Percentiles rank a stretch among this genome's conserved stretches.
Evolutionary conservation across 2,797 vertebrate genomes (phyloP).

Genomic region (Epinephelus coioides): DNA sequence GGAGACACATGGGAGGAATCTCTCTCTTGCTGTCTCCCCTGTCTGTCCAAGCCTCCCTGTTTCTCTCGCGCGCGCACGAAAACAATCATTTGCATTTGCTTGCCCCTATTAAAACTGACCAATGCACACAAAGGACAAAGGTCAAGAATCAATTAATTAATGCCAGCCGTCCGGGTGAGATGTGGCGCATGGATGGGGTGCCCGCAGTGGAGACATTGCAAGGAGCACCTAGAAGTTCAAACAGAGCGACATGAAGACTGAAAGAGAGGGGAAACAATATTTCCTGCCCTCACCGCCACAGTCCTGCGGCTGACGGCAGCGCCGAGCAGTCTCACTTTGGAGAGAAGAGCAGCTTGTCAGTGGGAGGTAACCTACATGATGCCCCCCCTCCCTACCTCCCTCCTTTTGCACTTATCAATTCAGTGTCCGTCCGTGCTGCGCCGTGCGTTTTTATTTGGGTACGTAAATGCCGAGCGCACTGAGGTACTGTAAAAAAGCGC

Average conservation of each 20-base stretch:
- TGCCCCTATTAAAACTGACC: constrained; percentile 86
- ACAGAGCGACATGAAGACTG: constrained; percentile 55
- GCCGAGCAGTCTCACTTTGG: constrained; percentile 55
- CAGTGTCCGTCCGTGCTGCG: constrained; percentile 52
- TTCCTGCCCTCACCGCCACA: constrained; percentile 51
- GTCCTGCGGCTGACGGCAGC: constrained; percentile 65
- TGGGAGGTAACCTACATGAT: constrained; percentile 76
- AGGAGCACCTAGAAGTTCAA: constrained; percentile 44
- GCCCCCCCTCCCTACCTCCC: constrained; percentile 38
- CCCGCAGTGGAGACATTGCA: background rate
- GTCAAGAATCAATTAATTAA: constrained; percentile 90
- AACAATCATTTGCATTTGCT: constrained; percentile 41
- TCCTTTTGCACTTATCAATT: constrained; percentile 59
- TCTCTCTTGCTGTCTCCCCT: constrained; percentile 28
- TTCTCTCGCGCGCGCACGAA: constrained; percentile 7
- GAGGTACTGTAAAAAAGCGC: constrained; percentile 49
- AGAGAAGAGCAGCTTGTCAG: constrained; percentile 65
- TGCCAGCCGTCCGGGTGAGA: constrained; percentile 80
- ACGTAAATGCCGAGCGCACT: constrained; percentile 46
- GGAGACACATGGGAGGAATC: constrained; percentile 65
- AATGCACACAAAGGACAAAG: constrained; percentile 89
- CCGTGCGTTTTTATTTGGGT: constrained; percentile 43
- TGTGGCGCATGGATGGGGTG: constrained; percentile 6
- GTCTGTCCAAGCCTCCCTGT: constrained; percentile 31
- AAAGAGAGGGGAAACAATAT: constrained; percentile 34